Conservation (phyloP, 2,113 vertebrate species). For the Cryptomyrus ogoouensis region DNA sequence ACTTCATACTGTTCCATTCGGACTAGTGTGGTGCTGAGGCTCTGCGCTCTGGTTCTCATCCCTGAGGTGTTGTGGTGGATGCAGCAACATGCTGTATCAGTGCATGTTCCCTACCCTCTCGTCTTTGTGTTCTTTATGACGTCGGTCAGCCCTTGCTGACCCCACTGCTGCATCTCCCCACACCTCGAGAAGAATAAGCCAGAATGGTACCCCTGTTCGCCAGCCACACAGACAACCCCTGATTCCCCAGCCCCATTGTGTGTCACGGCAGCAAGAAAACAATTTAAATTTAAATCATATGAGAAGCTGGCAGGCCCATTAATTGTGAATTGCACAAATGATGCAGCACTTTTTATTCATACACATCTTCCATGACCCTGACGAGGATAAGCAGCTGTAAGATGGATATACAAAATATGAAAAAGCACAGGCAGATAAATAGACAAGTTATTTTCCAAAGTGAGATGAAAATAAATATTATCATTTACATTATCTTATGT, state of each 20-base stretch:
- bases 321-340: neutral
- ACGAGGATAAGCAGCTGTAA: neutral
- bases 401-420: neutral
- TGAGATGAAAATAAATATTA: neutral
- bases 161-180: neutral
- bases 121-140: slow-evolving; percentile 15
- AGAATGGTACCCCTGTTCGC: neutral
- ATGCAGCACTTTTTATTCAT: neutral
- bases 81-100: too few species aligned
- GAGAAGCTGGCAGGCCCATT: neutral
- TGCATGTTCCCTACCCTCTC: too few species aligned
- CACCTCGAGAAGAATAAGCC: neutral
- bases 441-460: neutral
- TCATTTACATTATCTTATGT: neutral
- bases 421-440: neutral
- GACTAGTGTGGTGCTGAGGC: too few species aligned
- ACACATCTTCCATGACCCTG: neutral
- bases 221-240: neutral
- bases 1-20: too few species aligned
- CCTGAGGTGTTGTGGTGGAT: too few species aligned
- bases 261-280: neutral
- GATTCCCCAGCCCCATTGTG: neutral
- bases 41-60: too few species aligned
- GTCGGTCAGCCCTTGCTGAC: slow-evolving; percentile 7
- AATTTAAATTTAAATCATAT: neutral